phyloP scores from a whole-genome alignment of 2,888 invertebrate species.

The Drosophila fungiperda region DNA sequence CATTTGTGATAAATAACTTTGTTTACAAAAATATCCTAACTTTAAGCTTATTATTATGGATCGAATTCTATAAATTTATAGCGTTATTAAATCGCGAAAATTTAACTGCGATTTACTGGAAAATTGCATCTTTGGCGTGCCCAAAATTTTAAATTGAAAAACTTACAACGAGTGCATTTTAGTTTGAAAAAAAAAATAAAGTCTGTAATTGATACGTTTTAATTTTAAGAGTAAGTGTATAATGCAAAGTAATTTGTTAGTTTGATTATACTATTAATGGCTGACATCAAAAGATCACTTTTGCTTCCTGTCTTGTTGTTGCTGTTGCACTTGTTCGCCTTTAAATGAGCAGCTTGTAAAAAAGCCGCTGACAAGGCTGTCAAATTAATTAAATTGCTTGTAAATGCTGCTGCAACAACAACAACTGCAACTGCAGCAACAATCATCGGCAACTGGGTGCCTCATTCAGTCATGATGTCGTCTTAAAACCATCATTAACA shows the following conservation, averaged over 20 bases:
- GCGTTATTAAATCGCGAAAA: neutral
- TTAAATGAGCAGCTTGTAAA: conserved; percentile 45
- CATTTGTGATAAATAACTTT: too few species aligned
- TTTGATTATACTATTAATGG: neutral
- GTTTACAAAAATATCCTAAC: too few species aligned
- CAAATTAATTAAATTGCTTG: conserved; percentile 62
- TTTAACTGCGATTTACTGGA: neutral
- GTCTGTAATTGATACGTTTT: neutral
- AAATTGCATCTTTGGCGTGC: neutral
- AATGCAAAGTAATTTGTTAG: neutral
- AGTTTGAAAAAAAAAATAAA: neutral
- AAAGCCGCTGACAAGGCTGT: conserved; percentile 33
- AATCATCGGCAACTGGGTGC: conserved; percentile 40
- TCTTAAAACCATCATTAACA: conserved; percentile 75
- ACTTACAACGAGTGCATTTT: neutral
- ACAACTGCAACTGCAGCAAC: conserved; percentile 19
- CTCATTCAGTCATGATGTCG: conserved; percentile 69
- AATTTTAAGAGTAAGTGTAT: neutral
- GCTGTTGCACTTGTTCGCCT: conserved; percentile 47
- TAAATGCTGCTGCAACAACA: conserved; percentile 30
- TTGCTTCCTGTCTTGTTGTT: conserved; percentile 6
- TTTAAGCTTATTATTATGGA: neutral
- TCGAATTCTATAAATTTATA: neutral
- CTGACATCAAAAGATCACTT: conserved; percentile 6
- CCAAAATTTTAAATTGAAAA: neutral